Conservation (phyloP, 2,113 vertebrate species). For the Coptodon rendalli region DNA sequence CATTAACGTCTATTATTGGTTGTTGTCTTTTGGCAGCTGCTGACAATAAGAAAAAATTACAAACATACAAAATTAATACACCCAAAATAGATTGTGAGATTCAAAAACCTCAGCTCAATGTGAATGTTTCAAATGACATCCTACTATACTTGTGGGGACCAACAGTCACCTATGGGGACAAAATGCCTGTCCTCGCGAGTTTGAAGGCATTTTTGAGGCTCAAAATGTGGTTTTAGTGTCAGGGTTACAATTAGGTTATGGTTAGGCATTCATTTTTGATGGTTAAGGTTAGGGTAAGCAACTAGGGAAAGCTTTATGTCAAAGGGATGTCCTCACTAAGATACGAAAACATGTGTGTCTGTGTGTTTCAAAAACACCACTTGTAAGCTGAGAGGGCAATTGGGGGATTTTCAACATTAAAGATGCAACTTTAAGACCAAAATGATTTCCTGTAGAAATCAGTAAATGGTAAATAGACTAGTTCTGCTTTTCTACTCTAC, state of each 20-base stretch:
- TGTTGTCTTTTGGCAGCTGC: neutral
- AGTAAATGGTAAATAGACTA: neutral
- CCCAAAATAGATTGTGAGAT: neutral
- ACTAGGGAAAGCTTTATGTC: rapidly evolving
- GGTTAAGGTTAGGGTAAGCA: neutral
- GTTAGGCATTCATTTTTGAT: neutral
- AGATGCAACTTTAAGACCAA: neutral
- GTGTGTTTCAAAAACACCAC: neutral
- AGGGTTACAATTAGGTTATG: neutral
- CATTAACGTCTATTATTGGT: neutral
- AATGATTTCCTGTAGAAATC: neutral
- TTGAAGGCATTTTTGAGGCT: neutral
- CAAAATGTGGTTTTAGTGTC: neutral
- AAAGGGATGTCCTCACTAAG: neutral
- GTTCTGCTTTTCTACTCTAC: neutral
- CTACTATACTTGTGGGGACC: neutral
- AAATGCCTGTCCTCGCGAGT: neutral
- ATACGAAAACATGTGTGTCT: neutral
- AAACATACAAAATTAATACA: neutral
- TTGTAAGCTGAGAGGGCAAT: neutral
- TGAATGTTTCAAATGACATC: neutral
- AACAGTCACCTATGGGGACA: neutral
- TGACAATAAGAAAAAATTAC: neutral
- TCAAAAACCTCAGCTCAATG: neutral
- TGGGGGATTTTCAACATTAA: neutral